Evolutionary conservation across 2,888 invertebrate genomes (phyloP).

Genomic region (Dichetophora obliterata): DNA sequence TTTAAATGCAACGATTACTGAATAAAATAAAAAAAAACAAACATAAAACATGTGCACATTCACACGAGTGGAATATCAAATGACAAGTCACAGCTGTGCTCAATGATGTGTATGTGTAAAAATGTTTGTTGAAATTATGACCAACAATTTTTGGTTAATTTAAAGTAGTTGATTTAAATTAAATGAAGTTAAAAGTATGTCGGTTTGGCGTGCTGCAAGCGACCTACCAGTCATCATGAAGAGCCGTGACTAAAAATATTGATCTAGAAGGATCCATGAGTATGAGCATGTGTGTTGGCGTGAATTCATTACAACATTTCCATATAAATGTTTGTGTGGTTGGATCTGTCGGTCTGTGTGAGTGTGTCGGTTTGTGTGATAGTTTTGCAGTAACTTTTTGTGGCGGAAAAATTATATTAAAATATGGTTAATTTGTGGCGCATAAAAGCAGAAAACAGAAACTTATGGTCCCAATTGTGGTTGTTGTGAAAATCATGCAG

Average conservation of each 20-base stretch:
- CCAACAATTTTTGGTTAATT: slow-evolving; percentile 9
- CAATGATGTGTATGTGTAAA: neutral
- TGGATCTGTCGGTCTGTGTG: neutral
- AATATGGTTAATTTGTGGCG: slow-evolving; percentile 26
- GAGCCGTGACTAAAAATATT: neutral
- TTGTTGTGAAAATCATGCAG: too few species aligned
- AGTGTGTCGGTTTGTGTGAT: neutral
- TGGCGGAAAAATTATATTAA: slow-evolving; percentile 13
- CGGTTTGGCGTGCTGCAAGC: neutral
- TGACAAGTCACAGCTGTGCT: too few species aligned
- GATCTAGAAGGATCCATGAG: neutral
- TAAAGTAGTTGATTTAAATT: slow-evolving; percentile 17
- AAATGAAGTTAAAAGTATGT: slow-evolving; percentile 27
- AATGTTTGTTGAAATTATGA: neutral
- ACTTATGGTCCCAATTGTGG: too few species aligned
- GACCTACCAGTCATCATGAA: too few species aligned
- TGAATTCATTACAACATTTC: neutral
- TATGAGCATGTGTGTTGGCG: neutral
- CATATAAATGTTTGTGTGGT: neutral
- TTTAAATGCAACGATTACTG: too few species aligned
- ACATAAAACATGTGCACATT: too few species aligned
- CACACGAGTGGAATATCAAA: too few species aligned
- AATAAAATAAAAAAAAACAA: too few species aligned
- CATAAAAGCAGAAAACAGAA: too few species aligned
- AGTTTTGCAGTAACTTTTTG: neutral